Evolutionary conservation across 2,888 invertebrate species (phyloP).

Genomic region (Rhagonycha fulva): DNA sequence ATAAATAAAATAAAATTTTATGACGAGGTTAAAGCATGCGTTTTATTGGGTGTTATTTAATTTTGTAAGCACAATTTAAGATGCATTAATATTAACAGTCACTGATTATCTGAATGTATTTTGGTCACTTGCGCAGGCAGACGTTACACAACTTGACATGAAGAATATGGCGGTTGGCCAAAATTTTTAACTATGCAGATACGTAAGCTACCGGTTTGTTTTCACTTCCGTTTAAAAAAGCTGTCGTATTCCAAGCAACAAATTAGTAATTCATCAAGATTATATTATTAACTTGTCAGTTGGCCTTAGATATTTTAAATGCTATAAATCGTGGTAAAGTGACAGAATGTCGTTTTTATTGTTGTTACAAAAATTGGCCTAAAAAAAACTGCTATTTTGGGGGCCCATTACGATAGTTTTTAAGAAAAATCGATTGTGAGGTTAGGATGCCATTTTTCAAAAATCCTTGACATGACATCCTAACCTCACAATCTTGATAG

Average conservation of each 20-base stretch:
- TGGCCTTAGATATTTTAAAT: not conserved
- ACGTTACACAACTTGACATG: constrained; percentile 41
- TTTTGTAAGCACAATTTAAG: constrained; percentile 18
- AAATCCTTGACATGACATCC: no score
- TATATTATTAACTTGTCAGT: not conserved
- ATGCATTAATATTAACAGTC: constrained; percentile 40
- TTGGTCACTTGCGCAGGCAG: constrained; percentile 37
- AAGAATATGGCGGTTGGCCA: constrained; percentile 40
- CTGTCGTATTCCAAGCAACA: not conserved
- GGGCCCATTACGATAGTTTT: no score
- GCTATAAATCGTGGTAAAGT: not conserved
- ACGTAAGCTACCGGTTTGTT: constrained; percentile 34
- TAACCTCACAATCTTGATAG: no score
- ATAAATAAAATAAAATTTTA: no score
- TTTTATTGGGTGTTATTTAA: not conserved
- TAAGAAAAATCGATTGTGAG: no score
- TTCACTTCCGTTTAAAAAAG: constrained; percentile 37
- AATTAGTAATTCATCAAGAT: not conserved
- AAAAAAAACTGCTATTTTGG: no score
- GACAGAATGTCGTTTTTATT: not conserved
- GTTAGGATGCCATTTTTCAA: no score
- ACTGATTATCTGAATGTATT: constrained; percentile 47
- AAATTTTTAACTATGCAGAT: constrained; percentile 20
- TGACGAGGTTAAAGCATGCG: not conserved
- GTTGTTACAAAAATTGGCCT: not conserved